A percentile compares a stretch with the other conserved stretches of the same genome.
phyloP scores from a whole-genome alignment of 1,140 invertebrate genomes.

The Dreissena polymorpha region DNA sequence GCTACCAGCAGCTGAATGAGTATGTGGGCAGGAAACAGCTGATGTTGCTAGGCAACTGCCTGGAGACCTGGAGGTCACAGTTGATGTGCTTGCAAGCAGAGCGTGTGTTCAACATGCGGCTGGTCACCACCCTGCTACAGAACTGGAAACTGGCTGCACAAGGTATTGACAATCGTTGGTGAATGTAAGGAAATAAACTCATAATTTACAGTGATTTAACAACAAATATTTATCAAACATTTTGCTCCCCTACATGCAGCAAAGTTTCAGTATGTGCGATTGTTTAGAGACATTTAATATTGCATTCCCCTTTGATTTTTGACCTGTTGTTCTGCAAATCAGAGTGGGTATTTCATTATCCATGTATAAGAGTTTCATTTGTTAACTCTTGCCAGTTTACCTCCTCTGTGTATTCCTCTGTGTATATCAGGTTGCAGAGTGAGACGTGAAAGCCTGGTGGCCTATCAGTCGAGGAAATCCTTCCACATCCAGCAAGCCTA shows the following conservation, averaged over 20 bases:
- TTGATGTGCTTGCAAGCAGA: slow-evolving; percentile 40
- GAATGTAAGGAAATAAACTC: background rate
- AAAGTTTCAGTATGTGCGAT: too few species aligned
- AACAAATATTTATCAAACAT: too few species aligned
- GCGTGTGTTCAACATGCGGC: slow-evolving; percentile 43
- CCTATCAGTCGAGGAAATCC: slow-evolving; percentile 6
- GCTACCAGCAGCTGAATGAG: slow-evolving; percentile 23
- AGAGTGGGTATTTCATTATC: too few species aligned
- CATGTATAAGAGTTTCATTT: too few species aligned
- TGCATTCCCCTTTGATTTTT: too few species aligned
- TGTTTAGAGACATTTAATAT: too few species aligned
- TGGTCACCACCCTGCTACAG: slow-evolving; percentile 11
- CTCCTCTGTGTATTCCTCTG: background rate
- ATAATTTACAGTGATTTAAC: too few species aligned
- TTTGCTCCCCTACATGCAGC: too few species aligned
- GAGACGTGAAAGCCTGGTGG: slow-evolving; percentile 28
- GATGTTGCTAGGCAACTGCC: slow-evolving; percentile 3
- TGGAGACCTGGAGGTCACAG: slow-evolving; percentile 40
- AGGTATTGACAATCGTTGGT: slow-evolving; percentile 13
- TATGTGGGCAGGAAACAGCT: slow-evolving; percentile 14
- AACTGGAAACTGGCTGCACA: slow-evolving; percentile 39
- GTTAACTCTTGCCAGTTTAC: too few species aligned
- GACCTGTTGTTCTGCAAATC: too few species aligned
- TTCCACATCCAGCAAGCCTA: slow-evolving; percentile 9
- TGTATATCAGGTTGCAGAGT: slow-evolving; percentile 34